phyloP scores from a whole-genome alignment of 2,888 invertebrate genomes.

The Epicampocera succincta region DNA sequence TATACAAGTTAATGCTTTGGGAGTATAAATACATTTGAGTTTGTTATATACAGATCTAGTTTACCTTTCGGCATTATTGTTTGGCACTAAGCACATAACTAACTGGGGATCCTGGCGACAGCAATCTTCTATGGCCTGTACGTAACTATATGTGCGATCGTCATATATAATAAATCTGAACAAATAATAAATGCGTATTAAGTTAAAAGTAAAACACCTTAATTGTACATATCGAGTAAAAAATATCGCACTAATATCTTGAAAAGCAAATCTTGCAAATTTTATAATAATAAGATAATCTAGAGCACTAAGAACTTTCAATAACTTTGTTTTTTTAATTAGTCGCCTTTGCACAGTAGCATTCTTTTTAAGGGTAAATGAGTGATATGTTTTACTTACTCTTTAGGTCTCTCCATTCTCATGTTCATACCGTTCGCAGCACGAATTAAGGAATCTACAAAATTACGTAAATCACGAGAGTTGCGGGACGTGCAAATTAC shows the following conservation, averaged over 20 bases:
- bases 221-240: too few species aligned
- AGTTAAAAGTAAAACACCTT: neutral
- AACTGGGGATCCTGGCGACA: conserved; percentile 85
- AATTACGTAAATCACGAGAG: conserved; percentile 74
- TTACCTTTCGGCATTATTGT: conserved; percentile 86
- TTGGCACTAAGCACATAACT: conserved; percentile 87
- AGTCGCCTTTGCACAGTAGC: too few species aligned
- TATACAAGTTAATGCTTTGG: too few species aligned
- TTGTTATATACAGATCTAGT: too few species aligned
- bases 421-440: conserved; percentile 82
- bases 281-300: too few species aligned
- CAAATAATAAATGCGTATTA: neutral
- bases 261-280: too few species aligned
- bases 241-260: too few species aligned
- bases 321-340: too few species aligned
- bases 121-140: conserved; percentile 84
- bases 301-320: too few species aligned
- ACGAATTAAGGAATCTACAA: conserved; percentile 77
- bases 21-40: neutral
- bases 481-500: conserved; percentile 77
- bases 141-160: conserved; percentile 85
- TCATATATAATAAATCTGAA: conserved; percentile 80
- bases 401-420: conserved; percentile 80
- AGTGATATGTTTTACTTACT: conserved; percentile 73
- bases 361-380: too few species aligned